phyloP scores from a whole-genome alignment of 37 sponge, comb jelly and placozoan genomes.

The Ianthella basta region DNA sequence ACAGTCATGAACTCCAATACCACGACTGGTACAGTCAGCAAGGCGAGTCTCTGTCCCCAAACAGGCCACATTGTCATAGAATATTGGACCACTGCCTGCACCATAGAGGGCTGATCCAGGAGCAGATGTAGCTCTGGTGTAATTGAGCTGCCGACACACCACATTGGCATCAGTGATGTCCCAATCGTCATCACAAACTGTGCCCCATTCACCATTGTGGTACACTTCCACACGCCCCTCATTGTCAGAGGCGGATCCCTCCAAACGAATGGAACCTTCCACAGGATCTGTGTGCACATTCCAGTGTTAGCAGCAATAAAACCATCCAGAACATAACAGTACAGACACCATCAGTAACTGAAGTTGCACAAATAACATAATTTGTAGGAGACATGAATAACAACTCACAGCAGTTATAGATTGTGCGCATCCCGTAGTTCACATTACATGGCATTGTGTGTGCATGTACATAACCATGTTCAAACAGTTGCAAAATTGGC shows the following conservation, averaged over 20 bases:
- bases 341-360: no score
- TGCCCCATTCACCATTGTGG: slow-evolving; percentile 23
- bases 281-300: no score
- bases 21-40: not conserved
- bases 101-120: not conserved
- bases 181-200: not conserved
- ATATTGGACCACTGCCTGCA: not conserved
- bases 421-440: no score
- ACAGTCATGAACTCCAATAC: not conserved
- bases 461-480: no score
- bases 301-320: no score
- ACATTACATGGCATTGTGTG: no score
- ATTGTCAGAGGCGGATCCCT: not conserved
- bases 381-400: no score
- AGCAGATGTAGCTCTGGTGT: not conserved
- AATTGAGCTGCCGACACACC: slow-evolving; percentile 9
- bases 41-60: not conserved
- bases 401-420: no score
- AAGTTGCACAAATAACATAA: no score
- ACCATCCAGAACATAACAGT: no score
- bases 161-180: not conserved
- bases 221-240: slow-evolving; percentile 3
- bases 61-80: not conserved
- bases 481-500: no score
- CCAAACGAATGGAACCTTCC: not conserved